Base-by-base conservation (phyloP, 2,888 invertebrate species). In the Ptilodon capucinus region DNA sequence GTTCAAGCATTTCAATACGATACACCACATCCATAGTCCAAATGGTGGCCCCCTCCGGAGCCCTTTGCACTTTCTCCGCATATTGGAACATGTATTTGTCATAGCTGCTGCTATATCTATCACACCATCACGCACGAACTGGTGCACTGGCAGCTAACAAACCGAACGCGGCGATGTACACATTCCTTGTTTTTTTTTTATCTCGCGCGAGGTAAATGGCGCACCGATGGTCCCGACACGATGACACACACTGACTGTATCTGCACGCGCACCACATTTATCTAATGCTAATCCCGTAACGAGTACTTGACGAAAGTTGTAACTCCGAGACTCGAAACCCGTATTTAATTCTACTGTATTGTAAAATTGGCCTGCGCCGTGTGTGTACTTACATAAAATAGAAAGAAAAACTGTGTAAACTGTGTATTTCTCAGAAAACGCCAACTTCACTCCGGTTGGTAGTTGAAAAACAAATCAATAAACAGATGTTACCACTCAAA, bases 151-250 rank as follows among this genome's bases (percentile, higher is more conserved):
- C 64, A 66, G 58, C 62, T 65, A 71, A 60, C 68, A 73, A 73
- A 72, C 61, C 60, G 67, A 68, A 56, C 71, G 70, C 75, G 72
- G 68, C 68, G 66, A 74, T 69, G 69, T 61, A 80, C 74, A 82
- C 84, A 86, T 85, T 81, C 76, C 79, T 77, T 77, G 69, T 79
- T 79, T 81, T 81, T 79, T 81, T 81, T 83, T 82, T 79, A 71
- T 60, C 46, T 71, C 67, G 63, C 71, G 64, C 67, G 70, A 79
- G 74, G 72, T 79, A 75, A 87, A 89, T 89, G 88, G 88, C 87
- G 88, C 83, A 86, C 84, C 77, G 77, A 68, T 72, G 60, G 69
- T 76, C 77, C 71, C 78, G 69, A 75, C 82, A 74, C 86, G 86
- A 81, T 86, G 88, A 86, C 86, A 86, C 84, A 79, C 78, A 84